Conservation (phyloP, 2,888 invertebrate species). For the Ophion costatus region DNA sequence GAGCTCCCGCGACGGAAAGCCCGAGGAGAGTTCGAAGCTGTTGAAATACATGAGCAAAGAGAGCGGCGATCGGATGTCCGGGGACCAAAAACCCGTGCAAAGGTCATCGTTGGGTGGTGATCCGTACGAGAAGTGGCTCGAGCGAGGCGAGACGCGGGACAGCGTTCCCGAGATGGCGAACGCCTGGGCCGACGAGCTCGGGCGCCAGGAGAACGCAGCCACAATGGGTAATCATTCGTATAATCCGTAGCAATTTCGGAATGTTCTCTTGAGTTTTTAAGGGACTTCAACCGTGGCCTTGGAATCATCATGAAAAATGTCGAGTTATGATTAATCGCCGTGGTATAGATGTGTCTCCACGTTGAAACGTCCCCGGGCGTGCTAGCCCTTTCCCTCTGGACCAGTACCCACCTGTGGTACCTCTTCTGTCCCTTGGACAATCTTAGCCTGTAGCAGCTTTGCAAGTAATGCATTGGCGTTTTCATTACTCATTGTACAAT, state of each 20-base stretch:
- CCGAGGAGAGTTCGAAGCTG: slow-evolving; percentile 90
- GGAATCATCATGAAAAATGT: too few species aligned
- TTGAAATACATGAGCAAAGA: slow-evolving; percentile 93
- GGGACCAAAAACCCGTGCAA: not conserved
- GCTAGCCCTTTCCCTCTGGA: too few species aligned
- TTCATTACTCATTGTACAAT: too few species aligned
- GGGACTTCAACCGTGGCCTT: too few species aligned
- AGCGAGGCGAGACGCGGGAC: slow-evolving; percentile 83
- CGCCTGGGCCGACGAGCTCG: slow-evolving; percentile 81
- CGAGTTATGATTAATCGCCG: too few species aligned
- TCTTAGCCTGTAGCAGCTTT: too few species aligned
- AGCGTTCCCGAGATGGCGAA: slow-evolving; percentile 73
- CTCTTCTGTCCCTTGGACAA: too few species aligned
- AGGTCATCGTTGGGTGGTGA: slow-evolving; percentile 78
- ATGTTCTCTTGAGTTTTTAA: not conserved
- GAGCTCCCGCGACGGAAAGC: slow-evolving; percentile 76
- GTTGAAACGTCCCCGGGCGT: too few species aligned
- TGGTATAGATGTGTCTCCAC: too few species aligned
- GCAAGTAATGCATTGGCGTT: too few species aligned
- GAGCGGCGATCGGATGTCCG: slow-evolving; percentile 85
- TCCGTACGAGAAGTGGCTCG: slow-evolving; percentile 84
- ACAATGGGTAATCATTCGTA: slow-evolving; percentile 70
- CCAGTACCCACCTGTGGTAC: too few species aligned
- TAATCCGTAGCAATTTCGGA: not conserved
- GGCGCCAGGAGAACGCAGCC: slow-evolving; percentile 70